Base-by-base conservation (phyloP, 37 sponge, comb jelly and placozoan genomes). In the Diacarnus erythraeanus region DNA sequence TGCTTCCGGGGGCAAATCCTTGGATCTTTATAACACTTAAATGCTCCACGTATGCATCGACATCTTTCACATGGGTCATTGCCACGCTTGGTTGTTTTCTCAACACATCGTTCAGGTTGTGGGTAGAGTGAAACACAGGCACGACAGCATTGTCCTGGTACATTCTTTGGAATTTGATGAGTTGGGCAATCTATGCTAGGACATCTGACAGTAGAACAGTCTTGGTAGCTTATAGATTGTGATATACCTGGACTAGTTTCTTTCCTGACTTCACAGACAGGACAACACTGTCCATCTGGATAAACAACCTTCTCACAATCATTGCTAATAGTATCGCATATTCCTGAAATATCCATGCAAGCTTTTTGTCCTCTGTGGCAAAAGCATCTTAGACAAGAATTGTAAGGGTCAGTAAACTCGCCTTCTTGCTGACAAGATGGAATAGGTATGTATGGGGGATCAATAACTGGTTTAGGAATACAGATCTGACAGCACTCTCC, bases 251-350 rank as follows among this genome's bases (percentile, higher is more conserved):
- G n/a, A n/a, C n/a, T n/a, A n/a, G n/a, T n/a, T n/a, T n/a, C n/a
- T n/a, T n/a, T n/a, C n/a, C n/a, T n/a, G n/a, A 63, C 79, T 64
- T 23, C 56, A 78, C 79, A 78, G 56, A 67, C 56, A 26, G 79
- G 79, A 41, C 79, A 78, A 57, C 79, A 78, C 42, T 8, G 2
- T 23, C 79, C 79, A 18, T 63, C 65, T 4, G 51, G 9, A 17
- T 15, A 3, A 0, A 44, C 57, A 43, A 38, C 65, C 2, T 65
- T 26, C 2, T 40, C 36, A 26, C 79, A 78, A 15, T 65, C 56
- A 31, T 9, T n/a, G n/a, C 42, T 10, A 43, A 18, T 26, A 22
- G 1, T n/a, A 33, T 39, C 21, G 40, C 72, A 42, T 71, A 43
- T 38, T 27, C 17, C 69, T 18, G 60, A 59, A 3, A 59, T 27